Percentiles rank a stretch among this genome's conserved stretches.
Conservation (phyloP, 1,140 invertebrate genomes). For the Camponotus floridanus region DNA sequence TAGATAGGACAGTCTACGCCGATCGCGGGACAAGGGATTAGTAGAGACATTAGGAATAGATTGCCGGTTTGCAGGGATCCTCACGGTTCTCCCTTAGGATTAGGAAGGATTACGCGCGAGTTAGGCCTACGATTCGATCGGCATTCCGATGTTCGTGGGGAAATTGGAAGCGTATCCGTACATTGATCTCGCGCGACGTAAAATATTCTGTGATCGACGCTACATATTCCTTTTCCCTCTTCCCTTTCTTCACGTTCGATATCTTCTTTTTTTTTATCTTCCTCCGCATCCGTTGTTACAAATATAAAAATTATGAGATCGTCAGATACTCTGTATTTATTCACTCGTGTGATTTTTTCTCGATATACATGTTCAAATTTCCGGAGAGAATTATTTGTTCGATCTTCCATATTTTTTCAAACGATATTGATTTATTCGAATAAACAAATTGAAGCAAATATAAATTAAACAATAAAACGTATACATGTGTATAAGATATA, state of each 20-base stretch:
- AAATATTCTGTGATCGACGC: slow-evolving; percentile 3
- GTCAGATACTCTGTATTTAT: slow-evolving; percentile 27
- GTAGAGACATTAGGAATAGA: slow-evolving; percentile 81
- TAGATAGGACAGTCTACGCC: slow-evolving; percentile 50
- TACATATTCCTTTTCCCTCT: neutral
- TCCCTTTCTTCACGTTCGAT: neutral
- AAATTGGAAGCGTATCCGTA: slow-evolving; percentile 45
- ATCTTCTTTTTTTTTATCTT: neutral
- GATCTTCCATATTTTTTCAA: neutral
- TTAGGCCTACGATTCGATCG: slow-evolving; percentile 54
- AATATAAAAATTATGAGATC: slow-evolving; percentile 45
- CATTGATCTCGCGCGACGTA: slow-evolving; percentile 29
- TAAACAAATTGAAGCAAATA: neutral
- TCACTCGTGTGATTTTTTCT: neutral
- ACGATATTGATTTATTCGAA: neutral
- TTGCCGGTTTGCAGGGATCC: slow-evolving; percentile 77
- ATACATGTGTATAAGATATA: neutral
- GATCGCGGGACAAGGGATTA: slow-evolving; percentile 76
- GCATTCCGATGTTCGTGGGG: slow-evolving; percentile 38
- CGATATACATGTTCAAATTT: neutral
- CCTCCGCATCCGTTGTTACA: neutral
- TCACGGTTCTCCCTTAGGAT: slow-evolving; percentile 76
- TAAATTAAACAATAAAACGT: slow-evolving; percentile 13
- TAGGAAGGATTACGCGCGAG: slow-evolving; percentile 77
- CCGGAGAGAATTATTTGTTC: neutral